phyloP scores from a whole-genome alignment of 2,888 invertebrate genomes.

The Volucella bombylans region DNA sequence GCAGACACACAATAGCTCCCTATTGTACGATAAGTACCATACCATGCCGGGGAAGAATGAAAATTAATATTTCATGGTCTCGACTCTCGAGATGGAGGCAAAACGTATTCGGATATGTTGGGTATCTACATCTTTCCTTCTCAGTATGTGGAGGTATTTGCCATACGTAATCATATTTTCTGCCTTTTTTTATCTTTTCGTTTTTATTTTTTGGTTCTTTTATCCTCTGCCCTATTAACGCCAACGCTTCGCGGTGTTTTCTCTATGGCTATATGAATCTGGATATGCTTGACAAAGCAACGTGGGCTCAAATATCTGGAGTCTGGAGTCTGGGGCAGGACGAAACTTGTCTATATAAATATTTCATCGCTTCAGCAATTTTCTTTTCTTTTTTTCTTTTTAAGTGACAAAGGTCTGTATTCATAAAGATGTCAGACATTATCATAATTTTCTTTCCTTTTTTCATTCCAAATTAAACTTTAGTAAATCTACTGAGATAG shows the following conservation, averaged over 20 bases:
- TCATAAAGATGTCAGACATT: constrained; percentile 45
- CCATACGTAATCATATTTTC: constrained; percentile 63
- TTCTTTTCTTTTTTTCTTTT: constrained; percentile 12
- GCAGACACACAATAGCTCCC: constrained; percentile 55
- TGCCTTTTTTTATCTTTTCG: constrained; percentile 25
- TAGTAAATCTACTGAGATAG: neutral
- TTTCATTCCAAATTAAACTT: constrained; percentile 7
- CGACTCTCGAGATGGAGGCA: constrained; percentile 47
- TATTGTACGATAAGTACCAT: constrained; percentile 48
- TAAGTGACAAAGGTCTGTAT: constrained; percentile 29
- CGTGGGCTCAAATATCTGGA: constrained; percentile 44
- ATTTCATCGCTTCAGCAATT: constrained; percentile 51
- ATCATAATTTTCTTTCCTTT: constrained; percentile 24
- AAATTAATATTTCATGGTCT: constrained; percentile 70
- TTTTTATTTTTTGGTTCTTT: constrained; percentile 23
- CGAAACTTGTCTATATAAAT: constrained; percentile 46
- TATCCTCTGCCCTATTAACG: constrained; percentile 49
- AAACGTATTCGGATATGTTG: constrained; percentile 24
- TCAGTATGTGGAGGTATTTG: constrained; percentile 55
- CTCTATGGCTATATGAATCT: constrained; percentile 15
- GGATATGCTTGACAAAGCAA: constrained; percentile 21
- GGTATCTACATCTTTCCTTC: constrained; percentile 62
- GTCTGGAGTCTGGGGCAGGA: constrained; percentile 34
- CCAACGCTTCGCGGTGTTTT: constrained; percentile 28
- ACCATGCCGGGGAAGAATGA: constrained; percentile 49